phyloP scores from a whole-genome alignment of 2,113 vertebrate species.

The Microcebus jonahi region DNA sequence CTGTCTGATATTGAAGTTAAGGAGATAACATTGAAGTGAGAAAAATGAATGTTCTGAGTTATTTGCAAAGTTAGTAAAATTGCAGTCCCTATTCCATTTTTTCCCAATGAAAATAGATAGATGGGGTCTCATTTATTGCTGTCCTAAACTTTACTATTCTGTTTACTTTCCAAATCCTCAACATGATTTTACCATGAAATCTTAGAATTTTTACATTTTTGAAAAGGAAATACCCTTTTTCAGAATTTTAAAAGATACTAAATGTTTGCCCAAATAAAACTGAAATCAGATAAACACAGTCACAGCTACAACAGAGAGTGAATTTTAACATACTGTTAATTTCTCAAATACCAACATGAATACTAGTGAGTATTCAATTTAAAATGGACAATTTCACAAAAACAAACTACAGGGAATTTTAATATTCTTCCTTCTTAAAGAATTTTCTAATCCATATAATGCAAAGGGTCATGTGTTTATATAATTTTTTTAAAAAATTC shows the following conservation, averaged over 20 bases:
- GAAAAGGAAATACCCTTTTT: background rate
- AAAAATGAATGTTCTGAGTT: background rate
- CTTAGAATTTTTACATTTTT: background rate
- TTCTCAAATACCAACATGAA: background rate
- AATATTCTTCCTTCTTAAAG: background rate
- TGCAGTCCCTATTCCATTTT: background rate
- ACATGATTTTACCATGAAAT: background rate
- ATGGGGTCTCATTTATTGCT: background rate
- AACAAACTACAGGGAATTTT: background rate
- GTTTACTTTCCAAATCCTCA: background rate
- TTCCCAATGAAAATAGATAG: background rate
- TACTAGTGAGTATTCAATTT: background rate
- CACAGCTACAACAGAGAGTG: background rate
- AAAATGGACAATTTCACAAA: background rate
- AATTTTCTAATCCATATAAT: slow-evolving; percentile 9
- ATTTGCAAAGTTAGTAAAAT: background rate
- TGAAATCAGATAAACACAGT: background rate
- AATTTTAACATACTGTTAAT: background rate
- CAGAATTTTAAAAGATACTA: background rate
- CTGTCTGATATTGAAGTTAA: background rate
- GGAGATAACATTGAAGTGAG: background rate
- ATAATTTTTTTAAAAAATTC: background rate
- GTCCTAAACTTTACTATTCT: background rate
- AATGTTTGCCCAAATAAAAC: background rate
- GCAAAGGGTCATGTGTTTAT: background rate